These are phyloP conservation scores for Chalcis sispes DNA, from an alignment of 2,888 invertebrate genomes.

Conservation along the genomic window DNA sequence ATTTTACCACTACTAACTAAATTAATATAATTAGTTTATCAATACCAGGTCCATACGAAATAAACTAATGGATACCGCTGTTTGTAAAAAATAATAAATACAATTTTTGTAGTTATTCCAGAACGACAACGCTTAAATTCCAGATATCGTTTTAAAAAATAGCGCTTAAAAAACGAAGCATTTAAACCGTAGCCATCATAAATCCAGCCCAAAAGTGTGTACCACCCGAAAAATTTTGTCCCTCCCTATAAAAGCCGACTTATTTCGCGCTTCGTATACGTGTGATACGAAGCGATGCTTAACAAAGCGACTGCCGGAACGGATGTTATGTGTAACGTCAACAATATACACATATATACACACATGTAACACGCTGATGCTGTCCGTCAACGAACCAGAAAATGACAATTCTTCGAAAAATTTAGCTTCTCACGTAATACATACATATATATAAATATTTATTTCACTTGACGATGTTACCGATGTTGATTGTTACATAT, in stretches of 20 bases:
- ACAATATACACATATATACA: not conserved
- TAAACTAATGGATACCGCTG: not conserved
- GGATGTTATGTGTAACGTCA: not conserved
- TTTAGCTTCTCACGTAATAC: not conserved
- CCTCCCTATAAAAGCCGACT: too few relatives aligned
- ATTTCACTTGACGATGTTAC: not conserved
- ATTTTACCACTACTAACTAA: not conserved
- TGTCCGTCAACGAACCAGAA: not conserved
- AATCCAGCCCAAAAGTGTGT: slow-evolving; percentile 45
- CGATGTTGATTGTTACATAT: not conserved
- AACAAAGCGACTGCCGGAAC: too few relatives aligned
- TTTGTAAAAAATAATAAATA: not conserved
- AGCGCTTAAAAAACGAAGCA: slow-evolving; percentile 3
- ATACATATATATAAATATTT: too few relatives aligned
- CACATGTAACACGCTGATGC: not conserved
- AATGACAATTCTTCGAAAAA: not conserved
- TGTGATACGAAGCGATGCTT: too few relatives aligned
- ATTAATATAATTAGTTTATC: not conserved
- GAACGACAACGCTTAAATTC: not conserved
- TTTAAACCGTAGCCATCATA: not conserved
- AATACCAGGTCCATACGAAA: not conserved
- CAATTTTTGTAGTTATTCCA: slow-evolving; percentile 39
- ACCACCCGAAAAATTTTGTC: slow-evolving; percentile 26
- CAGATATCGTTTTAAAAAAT: not conserved
- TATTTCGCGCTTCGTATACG: not conserved